Conservation (phyloP, 2,797 vertebrate genomes). For the Enteromius unitaeniatus region DNA sequence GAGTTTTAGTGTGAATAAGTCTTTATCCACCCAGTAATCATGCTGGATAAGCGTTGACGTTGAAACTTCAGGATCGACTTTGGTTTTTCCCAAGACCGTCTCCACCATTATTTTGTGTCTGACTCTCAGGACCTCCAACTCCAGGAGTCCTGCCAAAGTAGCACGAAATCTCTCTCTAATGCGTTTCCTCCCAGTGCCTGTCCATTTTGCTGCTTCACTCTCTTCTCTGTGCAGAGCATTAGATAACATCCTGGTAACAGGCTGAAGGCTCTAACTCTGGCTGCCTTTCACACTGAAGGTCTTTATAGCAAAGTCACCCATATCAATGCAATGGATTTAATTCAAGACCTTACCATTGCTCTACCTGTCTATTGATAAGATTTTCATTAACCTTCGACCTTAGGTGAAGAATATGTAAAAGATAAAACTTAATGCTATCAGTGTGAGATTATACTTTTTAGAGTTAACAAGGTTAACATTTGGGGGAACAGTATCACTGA, state of each 20-base stretch:
- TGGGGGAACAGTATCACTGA: background rate
- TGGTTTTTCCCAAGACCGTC: slow-evolving; percentile 45
- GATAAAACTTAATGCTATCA: slow-evolving; percentile 12
- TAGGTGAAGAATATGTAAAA: slow-evolving; percentile 43
- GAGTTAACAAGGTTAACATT: slow-evolving; percentile 5
- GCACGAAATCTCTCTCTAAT: slow-evolving; percentile 63
- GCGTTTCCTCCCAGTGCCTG: slow-evolving; percentile 40
- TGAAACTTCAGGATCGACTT: background rate
- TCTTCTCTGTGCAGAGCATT: slow-evolving; percentile 9
- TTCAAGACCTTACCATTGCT: background rate
- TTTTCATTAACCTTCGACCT: slow-evolving; percentile 51
- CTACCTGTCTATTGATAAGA: slow-evolving; percentile 49
- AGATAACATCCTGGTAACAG: slow-evolving; percentile 29
- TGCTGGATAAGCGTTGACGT: background rate
- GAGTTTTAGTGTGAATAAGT: slow-evolving; percentile 37
- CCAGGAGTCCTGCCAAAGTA: slow-evolving; percentile 65
- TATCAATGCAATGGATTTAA: background rate
- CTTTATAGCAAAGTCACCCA: slow-evolving; percentile 39
- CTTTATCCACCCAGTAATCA: slow-evolving; percentile 45
- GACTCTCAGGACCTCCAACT: slow-evolving; percentile 64
- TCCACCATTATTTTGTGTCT: slow-evolving; percentile 63
- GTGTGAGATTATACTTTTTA: background rate
- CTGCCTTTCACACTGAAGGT: background rate
- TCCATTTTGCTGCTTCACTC: slow-evolving; percentile 8
- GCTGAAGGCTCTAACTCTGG: background rate